Conservation (phyloP, 2,888 invertebrate species). For the Drosophila conformis region DNA sequence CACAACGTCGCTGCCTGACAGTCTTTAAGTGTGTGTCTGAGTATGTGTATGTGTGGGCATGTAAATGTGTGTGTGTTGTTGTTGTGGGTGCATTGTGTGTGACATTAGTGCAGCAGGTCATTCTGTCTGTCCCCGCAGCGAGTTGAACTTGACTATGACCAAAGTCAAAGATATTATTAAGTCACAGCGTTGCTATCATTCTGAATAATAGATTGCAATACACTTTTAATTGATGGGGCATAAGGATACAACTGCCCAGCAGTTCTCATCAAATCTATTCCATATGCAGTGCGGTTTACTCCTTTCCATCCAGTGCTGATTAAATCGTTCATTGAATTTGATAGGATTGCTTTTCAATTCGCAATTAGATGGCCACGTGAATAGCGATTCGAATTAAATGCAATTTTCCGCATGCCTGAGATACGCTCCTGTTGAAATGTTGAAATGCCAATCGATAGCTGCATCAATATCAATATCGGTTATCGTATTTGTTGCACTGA, state of each 20-base stretch:
- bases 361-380: slow-evolving; percentile 48
- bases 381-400: slow-evolving; percentile 46
- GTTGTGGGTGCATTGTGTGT: slow-evolving; percentile 40
- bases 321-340: slow-evolving; percentile 5
- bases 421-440: not conserved
- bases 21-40: slow-evolving; percentile 12
- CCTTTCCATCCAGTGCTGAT: not conserved
- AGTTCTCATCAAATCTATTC: not conserved
- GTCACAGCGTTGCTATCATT: slow-evolving; percentile 3
- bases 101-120: slow-evolving; percentile 69
- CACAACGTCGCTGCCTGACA: slow-evolving; percentile 31
- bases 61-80: slow-evolving; percentile 11
- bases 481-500: slow-evolving; percentile 3
- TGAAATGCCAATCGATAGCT: slow-evolving; percentile 11
- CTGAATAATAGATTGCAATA: slow-evolving; percentile 2
- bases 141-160: slow-evolving; percentile 61
- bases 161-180: slow-evolving; percentile 47
- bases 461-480: slow-evolving; percentile 19
- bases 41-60: slow-evolving; percentile 3
- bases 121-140: slow-evolving; percentile 30
- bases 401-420: slow-evolving; percentile 38
- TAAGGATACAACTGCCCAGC: not conserved
- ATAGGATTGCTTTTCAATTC: slow-evolving; percentile 36
- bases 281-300: not conserved
- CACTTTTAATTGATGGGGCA: not conserved